Percentiles rank a stretch among this genome's conserved stretches.
Conservation (phyloP, 2,888 invertebrate genomes). For the Amblyteles armatorius region DNA sequence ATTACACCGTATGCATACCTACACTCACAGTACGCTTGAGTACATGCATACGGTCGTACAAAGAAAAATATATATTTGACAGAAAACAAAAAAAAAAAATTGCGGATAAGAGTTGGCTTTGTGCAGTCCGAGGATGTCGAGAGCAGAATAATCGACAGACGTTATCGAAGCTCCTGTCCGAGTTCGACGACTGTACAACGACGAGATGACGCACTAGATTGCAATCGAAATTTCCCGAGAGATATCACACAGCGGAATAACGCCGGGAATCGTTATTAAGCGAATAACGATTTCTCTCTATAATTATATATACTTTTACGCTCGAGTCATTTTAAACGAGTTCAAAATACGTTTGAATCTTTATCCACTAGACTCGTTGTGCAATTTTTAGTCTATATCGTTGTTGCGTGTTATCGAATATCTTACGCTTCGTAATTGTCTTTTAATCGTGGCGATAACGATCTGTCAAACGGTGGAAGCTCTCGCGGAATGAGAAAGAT, state of each 20-base stretch:
- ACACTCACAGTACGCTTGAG: neutral
- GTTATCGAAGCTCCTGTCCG: slow-evolving; percentile 28
- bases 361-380: neutral
- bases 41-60: slow-evolving; percentile 2
- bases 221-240: slow-evolving; percentile 44
- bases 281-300: slow-evolving; percentile 1
- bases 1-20: slow-evolving; percentile 17
- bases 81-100: slow-evolving; percentile 5
- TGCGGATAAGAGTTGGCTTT: slow-evolving; percentile 29
- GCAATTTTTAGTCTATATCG: neutral
- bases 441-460: slow-evolving; percentile 44
- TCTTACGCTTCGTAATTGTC: slow-evolving; percentile 16
- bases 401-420: slow-evolving; percentile 8
- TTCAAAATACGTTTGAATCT: neutral
- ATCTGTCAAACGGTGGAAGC: slow-evolving; percentile 29
- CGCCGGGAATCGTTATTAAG: slow-evolving; percentile 6
- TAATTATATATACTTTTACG: slow-evolving; percentile 7
- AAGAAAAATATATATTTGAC: neutral
- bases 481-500: slow-evolving; percentile 28
- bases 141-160: slow-evolving; percentile 43
- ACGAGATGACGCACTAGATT: slow-evolving; percentile 45
- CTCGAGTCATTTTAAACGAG: neutral
- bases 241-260: slow-evolving; percentile 17
- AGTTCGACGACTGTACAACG: slow-evolving; percentile 30
- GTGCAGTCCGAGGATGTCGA: slow-evolving; percentile 16